These are phyloP conservation scores for Coryphaenoides rupestris DNA, from an alignment of 2,113 vertebrate species.

Conservation along the genomic window DNA sequence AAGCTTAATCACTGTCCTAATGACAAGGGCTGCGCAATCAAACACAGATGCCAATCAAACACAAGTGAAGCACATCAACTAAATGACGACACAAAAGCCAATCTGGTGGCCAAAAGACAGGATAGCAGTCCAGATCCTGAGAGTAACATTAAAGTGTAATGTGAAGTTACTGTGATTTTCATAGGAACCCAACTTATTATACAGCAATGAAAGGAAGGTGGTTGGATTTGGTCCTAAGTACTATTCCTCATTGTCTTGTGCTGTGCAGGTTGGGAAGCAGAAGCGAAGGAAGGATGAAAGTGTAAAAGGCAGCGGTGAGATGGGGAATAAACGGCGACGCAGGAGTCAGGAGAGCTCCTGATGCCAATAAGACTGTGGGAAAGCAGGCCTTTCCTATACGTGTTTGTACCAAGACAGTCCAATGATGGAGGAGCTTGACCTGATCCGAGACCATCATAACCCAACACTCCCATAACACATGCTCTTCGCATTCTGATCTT, in stretches of 20 bases:
- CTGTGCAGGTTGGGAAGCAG: conserved; percentile 50
- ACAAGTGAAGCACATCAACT: too few relatives aligned
- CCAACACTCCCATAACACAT: conserved; percentile 15
- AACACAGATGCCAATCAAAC: too few relatives aligned
- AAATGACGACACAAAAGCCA: too few relatives aligned
- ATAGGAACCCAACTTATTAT: not conserved
- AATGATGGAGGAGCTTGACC: conserved; percentile 31
- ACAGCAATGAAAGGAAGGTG: too few relatives aligned
- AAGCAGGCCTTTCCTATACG: conserved; percentile 35
- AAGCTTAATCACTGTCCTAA: too few relatives aligned
- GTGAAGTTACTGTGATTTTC: not conserved
- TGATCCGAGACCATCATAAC: conserved; percentile 39
- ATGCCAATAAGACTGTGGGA: conserved; percentile 23
- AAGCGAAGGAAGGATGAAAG: conserved; percentile 63
- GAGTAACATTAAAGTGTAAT: too few relatives aligned
- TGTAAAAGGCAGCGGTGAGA: conserved; percentile 34
- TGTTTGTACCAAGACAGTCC: conserved; percentile 23
- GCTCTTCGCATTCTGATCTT: too few relatives aligned
- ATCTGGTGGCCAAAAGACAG: too few relatives aligned
- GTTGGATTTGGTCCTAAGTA: not conserved
- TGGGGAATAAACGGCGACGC: conserved; percentile 58
- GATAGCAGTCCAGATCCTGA: too few relatives aligned
- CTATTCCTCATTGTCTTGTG: conserved; percentile 17
- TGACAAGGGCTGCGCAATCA: too few relatives aligned
- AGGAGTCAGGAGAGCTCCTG: conserved; percentile 63